A percentile compares a stretch with the other conserved stretches of the same genome.
Conservation (phyloP, 2,888 invertebrate species). For the Tenodera sinensis region DNA sequence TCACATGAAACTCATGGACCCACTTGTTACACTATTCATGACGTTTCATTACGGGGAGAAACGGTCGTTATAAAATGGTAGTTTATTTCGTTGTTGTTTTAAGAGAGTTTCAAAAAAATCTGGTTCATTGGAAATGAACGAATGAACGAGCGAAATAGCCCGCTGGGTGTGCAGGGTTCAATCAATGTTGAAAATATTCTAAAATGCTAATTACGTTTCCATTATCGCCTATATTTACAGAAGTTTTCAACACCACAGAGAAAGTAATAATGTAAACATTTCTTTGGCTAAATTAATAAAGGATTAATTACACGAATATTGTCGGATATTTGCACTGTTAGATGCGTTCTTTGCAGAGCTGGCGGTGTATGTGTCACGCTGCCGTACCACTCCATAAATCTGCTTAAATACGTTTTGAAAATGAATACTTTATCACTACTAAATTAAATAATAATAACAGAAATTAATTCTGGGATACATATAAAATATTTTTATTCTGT, state of each 20-base stretch:
- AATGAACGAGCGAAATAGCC: background rate
- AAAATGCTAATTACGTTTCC: background rate
- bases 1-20: background rate
- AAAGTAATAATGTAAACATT: background rate
- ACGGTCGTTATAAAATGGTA: background rate
- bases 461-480: no score
- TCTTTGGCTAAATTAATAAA: background rate
- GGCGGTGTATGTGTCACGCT: background rate
- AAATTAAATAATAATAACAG: no score
- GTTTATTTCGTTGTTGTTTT: background rate
- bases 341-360: background rate
- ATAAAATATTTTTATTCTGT: no score
- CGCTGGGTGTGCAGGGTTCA: background rate
- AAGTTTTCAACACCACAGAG: background rate
- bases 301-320: background rate
- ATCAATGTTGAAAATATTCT: background rate
- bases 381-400: no score
- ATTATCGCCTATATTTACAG: background rate
- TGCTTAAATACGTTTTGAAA: no score
- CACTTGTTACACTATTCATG: background rate
- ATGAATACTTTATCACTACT: no score
- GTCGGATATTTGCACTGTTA: background rate
- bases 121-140: background rate
- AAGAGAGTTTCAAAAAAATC: background rate
- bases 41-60: background rate